Base-by-base conservation (phyloP, 2,797 vertebrate genomes). In the Hippoglossus hippoglossus region DNA sequence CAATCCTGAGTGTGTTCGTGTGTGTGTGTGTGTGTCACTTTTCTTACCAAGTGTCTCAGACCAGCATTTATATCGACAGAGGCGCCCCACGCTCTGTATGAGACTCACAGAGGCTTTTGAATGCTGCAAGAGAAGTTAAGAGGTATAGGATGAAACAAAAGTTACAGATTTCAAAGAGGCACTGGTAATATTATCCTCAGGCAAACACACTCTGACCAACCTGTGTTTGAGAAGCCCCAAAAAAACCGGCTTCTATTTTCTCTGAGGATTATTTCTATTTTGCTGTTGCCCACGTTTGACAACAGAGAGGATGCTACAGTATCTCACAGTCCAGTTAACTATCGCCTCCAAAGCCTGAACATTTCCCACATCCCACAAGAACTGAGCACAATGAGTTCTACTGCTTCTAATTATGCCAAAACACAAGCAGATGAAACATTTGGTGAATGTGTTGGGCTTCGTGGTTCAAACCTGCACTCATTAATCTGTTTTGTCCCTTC, bases 61-160 rank as follows among this genome's bases (percentile, higher is more conserved):
- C 36, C 22, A 19, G 46, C 39, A 21, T 71, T 82, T 72, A 79
- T 31, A 76, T 83, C 71, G 68, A 52, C 58, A 69, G 58, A 67
- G 52, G 9, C 12, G 50, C 49, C 57, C 67, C 63, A 46, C 67
- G 59, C 71, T 75, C 41, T 78, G 65, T 9, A 44, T 52, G 41
- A 72, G 52, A 61, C 36, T 46, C 52, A 73, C 46, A 80, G 50
- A 69, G 52, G n/a, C 7, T 54, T 70, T 63, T 68, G 4, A 74
- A 75, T 59, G 70, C 51, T 41, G 56, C n/a, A 62, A 46, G 72
- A 5, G 60, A 67, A 46, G 34, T 49, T 63, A 60, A 39, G 22
- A 54, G 57, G 36, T 31, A 36, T 36, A n/a, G 3, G 16, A 13
- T 16, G 13, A 16, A 18, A 12, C 53, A 62, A 67, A 70, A 56